Conservation (phyloP, 2,888 invertebrate species). For the Balanococcus diminutus region DNA sequence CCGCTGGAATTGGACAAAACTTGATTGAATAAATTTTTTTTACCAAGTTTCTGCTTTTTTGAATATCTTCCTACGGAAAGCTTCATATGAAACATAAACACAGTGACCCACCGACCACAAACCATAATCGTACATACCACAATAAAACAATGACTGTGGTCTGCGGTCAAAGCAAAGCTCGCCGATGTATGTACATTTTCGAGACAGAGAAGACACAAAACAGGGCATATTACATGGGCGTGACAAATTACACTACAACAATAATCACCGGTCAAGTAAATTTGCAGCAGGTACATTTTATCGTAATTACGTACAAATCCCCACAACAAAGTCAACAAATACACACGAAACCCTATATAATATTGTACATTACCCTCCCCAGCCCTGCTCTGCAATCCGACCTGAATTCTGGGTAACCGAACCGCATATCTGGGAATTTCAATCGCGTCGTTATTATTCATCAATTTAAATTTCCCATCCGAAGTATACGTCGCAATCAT, state of each 20-base stretch:
- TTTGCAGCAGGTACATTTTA: not conserved
- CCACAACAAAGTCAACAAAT: too few species aligned
- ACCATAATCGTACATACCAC: not conserved
- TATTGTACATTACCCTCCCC: not conserved
- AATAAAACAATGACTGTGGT: not conserved
- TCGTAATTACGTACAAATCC: too few species aligned
- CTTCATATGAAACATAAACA: too few species aligned
- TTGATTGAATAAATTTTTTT: too few species aligned
- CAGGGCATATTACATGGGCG: too few species aligned
- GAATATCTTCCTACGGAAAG: too few species aligned
- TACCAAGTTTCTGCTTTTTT: too few species aligned
- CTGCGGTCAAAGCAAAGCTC: not conserved
- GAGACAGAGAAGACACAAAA: not conserved
- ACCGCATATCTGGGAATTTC: conserved; percentile 23
- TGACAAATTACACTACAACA: not conserved
- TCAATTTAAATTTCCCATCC: conserved; percentile 31
- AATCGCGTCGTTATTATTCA: not conserved
- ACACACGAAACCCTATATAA: not conserved
- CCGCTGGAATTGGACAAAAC: too few species aligned
- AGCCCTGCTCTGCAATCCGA: not conserved
- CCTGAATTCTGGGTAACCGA: not conserved
- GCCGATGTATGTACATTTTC: too few species aligned
- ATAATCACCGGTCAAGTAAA: not conserved
- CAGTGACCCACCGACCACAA: too few species aligned
- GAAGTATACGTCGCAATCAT: conserved; percentile 8